phyloP scores from a whole-genome alignment of 2,888 invertebrate species.

The Sphinx pinastri region DNA sequence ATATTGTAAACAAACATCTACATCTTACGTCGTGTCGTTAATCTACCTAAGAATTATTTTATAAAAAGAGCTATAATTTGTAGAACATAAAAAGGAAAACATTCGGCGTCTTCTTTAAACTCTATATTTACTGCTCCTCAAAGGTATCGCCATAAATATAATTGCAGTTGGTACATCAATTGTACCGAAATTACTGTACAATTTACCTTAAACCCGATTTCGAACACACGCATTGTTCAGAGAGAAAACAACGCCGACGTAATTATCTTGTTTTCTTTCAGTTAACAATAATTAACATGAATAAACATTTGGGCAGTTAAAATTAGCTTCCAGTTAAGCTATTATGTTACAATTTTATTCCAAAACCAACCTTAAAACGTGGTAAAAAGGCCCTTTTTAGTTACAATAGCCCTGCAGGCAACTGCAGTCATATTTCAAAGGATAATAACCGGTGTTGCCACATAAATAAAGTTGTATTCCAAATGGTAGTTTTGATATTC shows the following conservation, averaged over 20 bases:
- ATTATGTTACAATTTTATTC: not conserved
- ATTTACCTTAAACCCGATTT: not conserved
- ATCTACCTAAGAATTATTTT: too few relatives aligned
- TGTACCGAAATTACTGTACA: too few relatives aligned
- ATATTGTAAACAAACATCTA: too few relatives aligned
- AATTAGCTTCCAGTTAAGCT: conserved; percentile 22
- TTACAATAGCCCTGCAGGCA: not conserved
- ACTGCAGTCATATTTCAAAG: conserved; percentile 6
- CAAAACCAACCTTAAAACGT: not conserved
- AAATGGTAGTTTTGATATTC: conserved; percentile 9
- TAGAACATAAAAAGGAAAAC: too few relatives aligned
- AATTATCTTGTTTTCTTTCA: conserved; percentile 20
- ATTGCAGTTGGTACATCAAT: too few relatives aligned
- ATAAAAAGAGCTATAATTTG: too few relatives aligned
- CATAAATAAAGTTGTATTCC: conserved; percentile 27
- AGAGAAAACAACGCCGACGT: not conserved
- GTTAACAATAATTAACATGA: conserved; percentile 23
- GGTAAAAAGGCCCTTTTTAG: not conserved
- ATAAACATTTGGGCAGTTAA: conserved; percentile 24
- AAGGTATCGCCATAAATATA: too few relatives aligned
- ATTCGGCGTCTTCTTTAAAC: too few relatives aligned
- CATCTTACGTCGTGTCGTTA: too few relatives aligned
- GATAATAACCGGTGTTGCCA: conserved; percentile 26
- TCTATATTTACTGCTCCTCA: too few relatives aligned
- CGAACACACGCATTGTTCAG: not conserved